These are phyloP conservation scores for Channa argus DNA, from an alignment of 2,113 vertebrate genomes.

Conservation along the genomic window DNA sequence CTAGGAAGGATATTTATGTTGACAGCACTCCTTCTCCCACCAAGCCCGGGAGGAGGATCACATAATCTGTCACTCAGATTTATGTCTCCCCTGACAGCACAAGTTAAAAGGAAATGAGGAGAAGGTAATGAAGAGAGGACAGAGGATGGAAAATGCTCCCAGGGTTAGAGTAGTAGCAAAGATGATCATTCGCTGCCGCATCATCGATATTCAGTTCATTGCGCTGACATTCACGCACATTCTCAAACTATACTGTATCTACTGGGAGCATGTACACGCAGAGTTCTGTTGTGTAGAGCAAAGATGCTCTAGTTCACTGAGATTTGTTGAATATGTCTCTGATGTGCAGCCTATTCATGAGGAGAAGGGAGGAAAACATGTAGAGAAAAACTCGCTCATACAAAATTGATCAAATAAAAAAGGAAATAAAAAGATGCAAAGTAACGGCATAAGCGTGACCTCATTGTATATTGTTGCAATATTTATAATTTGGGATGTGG, in stretches of 20 bases:
- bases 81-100: slow-evolving; percentile 64
- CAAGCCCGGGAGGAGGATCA: slow-evolving; percentile 71
- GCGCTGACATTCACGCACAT: slow-evolving; percentile 42
- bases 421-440: slow-evolving; percentile 40
- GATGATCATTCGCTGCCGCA: slow-evolving; percentile 51
- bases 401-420: slow-evolving; percentile 48
- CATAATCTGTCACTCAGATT: slow-evolving; percentile 73
- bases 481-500: slow-evolving; percentile 18
- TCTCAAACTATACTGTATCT: slow-evolving; percentile 20
- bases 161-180: slow-evolving; percentile 36
- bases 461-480: slow-evolving; percentile 13
- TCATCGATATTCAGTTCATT: slow-evolving; percentile 54
- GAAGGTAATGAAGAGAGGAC: slow-evolving; percentile 59
- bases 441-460: slow-evolving; percentile 27
- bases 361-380: neutral
- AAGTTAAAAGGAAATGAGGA: slow-evolving; percentile 66
- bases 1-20: slow-evolving; percentile 74
- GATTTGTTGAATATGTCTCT: slow-evolving; percentile 62
- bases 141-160: slow-evolving; percentile 34
- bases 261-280: slow-evolving; percentile 35
- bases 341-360: slow-evolving; percentile 51
- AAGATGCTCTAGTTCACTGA: slow-evolving; percentile 51
- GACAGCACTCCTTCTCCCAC: slow-evolving; percentile 72
- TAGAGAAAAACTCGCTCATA: slow-evolving; percentile 34
- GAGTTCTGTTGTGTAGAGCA: slow-evolving; percentile 35